Conservation (phyloP, 2,797 vertebrate species). For the Megaceryle alcyon region DNA sequence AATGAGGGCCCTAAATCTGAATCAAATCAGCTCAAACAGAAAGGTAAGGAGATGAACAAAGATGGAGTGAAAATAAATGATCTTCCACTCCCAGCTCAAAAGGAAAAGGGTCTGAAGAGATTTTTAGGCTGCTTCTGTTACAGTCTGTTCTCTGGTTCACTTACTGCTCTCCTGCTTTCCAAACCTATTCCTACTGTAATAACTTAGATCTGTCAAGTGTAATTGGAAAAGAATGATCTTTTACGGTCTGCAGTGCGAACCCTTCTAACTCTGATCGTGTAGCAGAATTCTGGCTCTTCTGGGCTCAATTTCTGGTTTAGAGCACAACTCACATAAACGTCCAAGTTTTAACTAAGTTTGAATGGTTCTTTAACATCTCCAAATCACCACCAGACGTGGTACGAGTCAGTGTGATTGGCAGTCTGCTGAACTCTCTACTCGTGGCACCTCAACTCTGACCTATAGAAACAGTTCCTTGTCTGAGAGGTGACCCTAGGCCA, state of each 20-base stretch:
- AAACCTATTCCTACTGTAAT: not conserved
- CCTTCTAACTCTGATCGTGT: not conserved
- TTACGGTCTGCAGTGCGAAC: not conserved
- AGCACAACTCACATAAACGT: not conserved
- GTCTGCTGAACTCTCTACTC: not conserved
- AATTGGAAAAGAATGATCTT: conserved; percentile 31
- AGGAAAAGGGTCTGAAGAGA: not conserved
- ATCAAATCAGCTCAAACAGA: not conserved
- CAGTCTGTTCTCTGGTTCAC: not conserved
- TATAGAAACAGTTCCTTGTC: not conserved
- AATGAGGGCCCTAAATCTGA: conserved; percentile 16
- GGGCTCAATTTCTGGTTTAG: not conserved
- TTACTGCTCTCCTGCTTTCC: not conserved
- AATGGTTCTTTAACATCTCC: not conserved
- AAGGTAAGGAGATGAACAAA: not conserved
- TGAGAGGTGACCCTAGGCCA: not conserved
- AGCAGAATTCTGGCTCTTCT: not conserved
- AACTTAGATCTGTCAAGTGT: not conserved
- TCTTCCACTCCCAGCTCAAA: not conserved
- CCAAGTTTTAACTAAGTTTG: not conserved
- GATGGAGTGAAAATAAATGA: not conserved
- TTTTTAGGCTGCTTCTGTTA: not conserved
- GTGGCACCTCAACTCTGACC: not conserved
- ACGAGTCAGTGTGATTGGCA: not conserved
- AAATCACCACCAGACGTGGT: not conserved